Percentiles rank a stretch among this genome's conserved stretches.
These are phyloP conservation scores for Pachymerium ferrugineum DNA, from an alignment of 2,888 invertebrate species.

Conservation along the genomic window DNA sequence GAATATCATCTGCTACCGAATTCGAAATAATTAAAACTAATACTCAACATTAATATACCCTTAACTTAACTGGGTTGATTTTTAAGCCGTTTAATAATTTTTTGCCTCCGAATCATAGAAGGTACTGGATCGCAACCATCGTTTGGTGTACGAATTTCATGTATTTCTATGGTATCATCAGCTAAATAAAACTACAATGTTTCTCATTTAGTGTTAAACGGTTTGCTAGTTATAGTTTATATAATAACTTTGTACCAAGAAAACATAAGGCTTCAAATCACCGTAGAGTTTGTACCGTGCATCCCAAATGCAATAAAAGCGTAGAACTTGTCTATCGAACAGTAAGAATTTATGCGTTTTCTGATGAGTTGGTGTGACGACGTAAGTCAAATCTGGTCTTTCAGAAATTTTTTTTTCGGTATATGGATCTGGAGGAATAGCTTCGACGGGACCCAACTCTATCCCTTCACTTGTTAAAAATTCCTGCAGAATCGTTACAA, in stretches of 20 bases:
- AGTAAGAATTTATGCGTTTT: constrained; percentile 65
- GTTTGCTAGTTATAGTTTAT: too few species aligned
- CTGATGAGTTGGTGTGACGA: constrained; percentile 46
- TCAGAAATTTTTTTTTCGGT: constrained; percentile 44
- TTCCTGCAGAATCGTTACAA: constrained; percentile 54
- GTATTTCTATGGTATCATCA: constrained; percentile 73
- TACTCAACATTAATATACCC: neutral
- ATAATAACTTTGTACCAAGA: neutral
- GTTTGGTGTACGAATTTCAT: constrained; percentile 64
- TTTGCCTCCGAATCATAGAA: constrained; percentile 65
- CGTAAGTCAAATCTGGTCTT: neutral
- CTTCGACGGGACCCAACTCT: constrained; percentile 63
- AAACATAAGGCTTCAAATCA: constrained; percentile 54
- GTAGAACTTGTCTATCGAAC: constrained; percentile 69
- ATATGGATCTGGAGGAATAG: constrained; percentile 66
- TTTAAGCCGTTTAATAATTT: constrained; percentile 58
- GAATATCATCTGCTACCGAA: constrained; percentile 6
- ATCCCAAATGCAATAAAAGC: constrained; percentile 53
- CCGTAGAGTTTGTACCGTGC: constrained; percentile 50
- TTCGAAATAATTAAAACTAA: neutral
- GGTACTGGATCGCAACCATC: constrained; percentile 73
- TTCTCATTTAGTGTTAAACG: neutral
- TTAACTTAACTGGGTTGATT: neutral
- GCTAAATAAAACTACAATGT: constrained; percentile 67
- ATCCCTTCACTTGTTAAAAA: constrained; percentile 78